Base-by-base conservation (phyloP, 2,797 vertebrate species). In the Triplophysa yarkandensis region DNA sequence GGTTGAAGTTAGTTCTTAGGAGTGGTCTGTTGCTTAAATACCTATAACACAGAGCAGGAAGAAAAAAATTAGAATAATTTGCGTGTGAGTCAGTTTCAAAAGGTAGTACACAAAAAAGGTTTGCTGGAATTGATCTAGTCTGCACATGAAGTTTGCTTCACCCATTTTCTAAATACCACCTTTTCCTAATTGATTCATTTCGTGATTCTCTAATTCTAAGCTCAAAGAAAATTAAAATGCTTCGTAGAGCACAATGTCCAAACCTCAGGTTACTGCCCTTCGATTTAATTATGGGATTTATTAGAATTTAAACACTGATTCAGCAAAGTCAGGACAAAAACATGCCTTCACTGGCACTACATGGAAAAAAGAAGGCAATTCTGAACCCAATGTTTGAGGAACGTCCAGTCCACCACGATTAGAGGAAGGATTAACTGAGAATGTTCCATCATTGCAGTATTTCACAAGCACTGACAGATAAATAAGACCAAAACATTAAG, bases 31-130 rank as follows among this genome's bases (percentile, higher is more conserved):
- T 43, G 23, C 4, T 58, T 39, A 58, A 36, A 69, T 9, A 27
- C 62, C 77, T 79, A 50, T 32, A 66, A 48, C 19, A 64, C 43
- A 74, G 2, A 55, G 44, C 23, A 74, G 39, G 34, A 41, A 78
- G 65, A 58, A 36, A 62, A 36, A 48, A 30, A 28, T 50, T 34
- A 25, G 54, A 43, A 25, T 52, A 16, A 50, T 64, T 48, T 61
- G 39, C n/a, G 32, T 64, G 25, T 39, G 34, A 36, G 39, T 57
- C 2, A 8, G 17, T 72, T 58, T 13, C 48, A 9, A n/a, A 41
- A 62, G 55, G 10, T 2, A 57, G 14, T 48, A 41, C n/a, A 6
- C 27, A 65, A 43, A 54, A 34, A 28, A 54, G 39, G 3, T 48
- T 55, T 58, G 55, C 14, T 41, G 6, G 9, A 60, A 76, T 55